phyloP scores from a whole-genome alignment of 2,888 invertebrate species.

The Archaeoteleia sp. region DNA sequence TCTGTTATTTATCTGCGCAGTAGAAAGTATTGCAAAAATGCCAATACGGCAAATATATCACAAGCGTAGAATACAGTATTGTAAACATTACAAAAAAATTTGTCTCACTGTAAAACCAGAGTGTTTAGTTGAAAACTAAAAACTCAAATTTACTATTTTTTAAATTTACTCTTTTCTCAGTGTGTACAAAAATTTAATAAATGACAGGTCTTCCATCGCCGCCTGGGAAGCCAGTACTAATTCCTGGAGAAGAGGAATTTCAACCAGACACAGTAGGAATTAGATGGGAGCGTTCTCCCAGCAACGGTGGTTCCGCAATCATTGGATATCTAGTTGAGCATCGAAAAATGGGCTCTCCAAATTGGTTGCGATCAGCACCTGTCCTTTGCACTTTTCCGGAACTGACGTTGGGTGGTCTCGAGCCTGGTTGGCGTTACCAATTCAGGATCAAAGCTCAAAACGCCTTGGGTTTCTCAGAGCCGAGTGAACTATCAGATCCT shows the following conservation, averaged over 20 bases:
- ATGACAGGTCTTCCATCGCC: conserved; percentile 86
- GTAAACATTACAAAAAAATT: too few species aligned
- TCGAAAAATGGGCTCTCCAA: conserved; percentile 83
- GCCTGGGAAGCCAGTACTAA: conserved; percentile 89
- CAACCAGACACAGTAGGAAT: conserved; percentile 89
- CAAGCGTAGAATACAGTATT: too few species aligned
- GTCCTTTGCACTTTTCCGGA: conserved; percentile 83
- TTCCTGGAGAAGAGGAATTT: conserved; percentile 82
- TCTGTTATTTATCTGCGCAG: too few species aligned
- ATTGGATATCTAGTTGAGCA: conserved; percentile 89
- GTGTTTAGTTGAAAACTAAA: too few species aligned
- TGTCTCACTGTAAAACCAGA: too few species aligned
- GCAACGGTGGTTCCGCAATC: conserved; percentile 92
- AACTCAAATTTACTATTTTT: too few species aligned
- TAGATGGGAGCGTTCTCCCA: conserved; percentile 86
- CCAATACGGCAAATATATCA: too few species aligned
- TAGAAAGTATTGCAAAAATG: too few species aligned
- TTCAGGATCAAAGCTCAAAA: conserved; percentile 96
- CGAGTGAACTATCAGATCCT: conserved; percentile 90
- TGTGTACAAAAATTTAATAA: too few species aligned
- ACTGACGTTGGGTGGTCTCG: conserved; percentile 86
- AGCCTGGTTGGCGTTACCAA: conserved; percentile 91
- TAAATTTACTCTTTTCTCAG: conserved; percentile 18
- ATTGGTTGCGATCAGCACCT: conserved; percentile 89
- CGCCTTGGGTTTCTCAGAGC: conserved; percentile 88